Base-by-base conservation (phyloP, 2,888 invertebrate genomes). In the Rotaria sp. region DNA sequence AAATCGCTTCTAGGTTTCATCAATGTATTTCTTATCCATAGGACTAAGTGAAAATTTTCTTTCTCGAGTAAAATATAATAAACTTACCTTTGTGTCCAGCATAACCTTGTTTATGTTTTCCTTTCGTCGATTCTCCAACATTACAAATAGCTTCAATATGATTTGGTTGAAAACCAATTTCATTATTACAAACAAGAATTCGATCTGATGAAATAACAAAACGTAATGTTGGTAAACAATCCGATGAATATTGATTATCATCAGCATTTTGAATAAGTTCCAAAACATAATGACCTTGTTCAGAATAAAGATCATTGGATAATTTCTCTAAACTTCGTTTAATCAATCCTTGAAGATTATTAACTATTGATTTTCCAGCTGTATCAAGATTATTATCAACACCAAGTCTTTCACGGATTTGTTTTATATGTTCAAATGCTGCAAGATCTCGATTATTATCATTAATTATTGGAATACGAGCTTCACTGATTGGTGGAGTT, bases 221-320 rank as follows among this genome's bases (percentile, higher is more conserved):
- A 86, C 88, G 88, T 48, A 90, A 89, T 15, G 90, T 87, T 0
- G 90, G 90, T 21, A 75, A 74, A 55, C n/a, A 30, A 13, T 88
- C 87, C 24, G 88, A 88, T 30, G 89, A 88, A 88, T 91, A 91
- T 85, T 87, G 86, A 87, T 91, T 91, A 88, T 91, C 91, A 85
- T 91, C 91, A 91, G n/a, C n/a, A n/a, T n/a, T n/a, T n/a, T n/a
- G n/a, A n/a, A n/a, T n/a, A n/a, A n/a, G n/a, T n/a, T n/a, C 91
- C 67, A 91, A 88, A 30, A 91, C 90, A 89, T 91, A 91, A 88
- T 91, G 91, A 7, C 90, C 90, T 87, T 91, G 90, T 86, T 90
- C 90, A 88, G 90, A 89, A 88, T 90, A 91, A n/a, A 89, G 87
- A 41, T 89, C 89, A 48, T 86, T 87, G 7, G 88, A 88, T 30